Base-by-base conservation (phyloP, 2,113 vertebrate species). In the Nansenia antarctica region DNA sequence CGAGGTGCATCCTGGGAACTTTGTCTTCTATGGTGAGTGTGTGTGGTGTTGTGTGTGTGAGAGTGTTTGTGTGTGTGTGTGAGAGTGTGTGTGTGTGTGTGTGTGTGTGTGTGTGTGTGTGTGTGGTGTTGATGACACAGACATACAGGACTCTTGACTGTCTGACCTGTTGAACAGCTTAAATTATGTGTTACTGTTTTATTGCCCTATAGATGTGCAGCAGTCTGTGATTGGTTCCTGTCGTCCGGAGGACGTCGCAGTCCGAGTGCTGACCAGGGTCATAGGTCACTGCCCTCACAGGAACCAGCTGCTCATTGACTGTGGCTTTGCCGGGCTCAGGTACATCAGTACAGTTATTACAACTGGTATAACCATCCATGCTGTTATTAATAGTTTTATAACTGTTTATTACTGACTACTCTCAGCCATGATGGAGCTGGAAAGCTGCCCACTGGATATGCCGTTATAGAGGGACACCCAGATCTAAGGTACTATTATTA, bases 1-100 rank as follows among this genome's bases (percentile, higher is more conserved):
- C 8, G 94, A 96, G 81, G 82, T 96, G 54, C 94, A 95, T 77
- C 94, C 94, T 3, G 94, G 94, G 72, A 96, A 95, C 82, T 95
- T 93, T 5, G 64, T 90, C 11, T 94, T 95, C 82, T 95, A 94
- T 0, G 94, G 94, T 95, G 72, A 57, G 92, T 87, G 5, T 57
- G 2, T n/a, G 14, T 27, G 12, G n/a, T n/a, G n/a, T n/a, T n/a
- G n/a, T n/a, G n/a, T n/a, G n/a, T n/a, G n/a, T n/a, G n/a, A n/a
- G n/a, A n/a, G n/a, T n/a, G n/a, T n/a, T n/a, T n/a, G n/a, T n/a
- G n/a, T n/a, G n/a, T n/a, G n/a, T n/a, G n/a, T n/a, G n/a, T n/a
- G n/a, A n/a, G 12, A 18, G n/a, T 52, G 47, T 52, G n/a, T n/a
- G n/a, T 52, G n/a, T n/a, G 14, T 52, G 47, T 52, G 8, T 37